Evolutionary conservation across 2,888 invertebrate genomes (phyloP).

Genomic region (Synanthedon andrenaeformis): DNA sequence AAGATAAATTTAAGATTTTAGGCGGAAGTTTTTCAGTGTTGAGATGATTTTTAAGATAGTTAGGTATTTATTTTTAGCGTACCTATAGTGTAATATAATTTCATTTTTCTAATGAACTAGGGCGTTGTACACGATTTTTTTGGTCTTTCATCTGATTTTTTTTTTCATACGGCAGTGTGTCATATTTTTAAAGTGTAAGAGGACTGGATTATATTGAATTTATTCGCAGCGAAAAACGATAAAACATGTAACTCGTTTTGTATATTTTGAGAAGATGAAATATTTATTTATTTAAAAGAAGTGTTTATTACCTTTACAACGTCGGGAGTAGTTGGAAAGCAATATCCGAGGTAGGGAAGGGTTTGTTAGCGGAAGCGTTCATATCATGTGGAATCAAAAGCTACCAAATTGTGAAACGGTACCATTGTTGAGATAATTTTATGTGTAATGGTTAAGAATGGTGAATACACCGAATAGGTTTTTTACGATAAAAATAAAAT

Average conservation of each 20-base stretch:
- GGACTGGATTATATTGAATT: constrained; percentile 23
- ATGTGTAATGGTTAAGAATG: constrained; percentile 50
- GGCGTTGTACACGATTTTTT: constrained; percentile 32
- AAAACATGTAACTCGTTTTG: constrained; percentile 44
- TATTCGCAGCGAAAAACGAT: constrained; percentile 25
- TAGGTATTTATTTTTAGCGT: constrained; percentile 67
- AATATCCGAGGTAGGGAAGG: constrained; percentile 50
- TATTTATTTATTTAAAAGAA: constrained; percentile 9
- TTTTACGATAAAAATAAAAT: constrained; percentile 37
- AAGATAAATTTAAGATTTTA: constrained; percentile 63
- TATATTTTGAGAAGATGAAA: constrained; percentile 10
- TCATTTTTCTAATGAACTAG: constrained; percentile 41
- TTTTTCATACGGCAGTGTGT: constrained; percentile 41
- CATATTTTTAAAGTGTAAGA: constrained; percentile 43
- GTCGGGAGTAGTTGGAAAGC: constrained; percentile 41
- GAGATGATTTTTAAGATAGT: constrained; percentile 69
- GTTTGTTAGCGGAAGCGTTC: constrained; percentile 51
- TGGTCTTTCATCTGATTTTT: constrained; percentile 7
- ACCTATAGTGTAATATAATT: constrained; percentile 57
- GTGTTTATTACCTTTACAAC: constrained; percentile 24
- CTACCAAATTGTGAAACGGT: constrained; percentile 36
- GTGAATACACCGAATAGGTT: constrained; percentile 50
- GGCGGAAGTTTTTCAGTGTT: constrained; percentile 63
- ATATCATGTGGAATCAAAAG: constrained; percentile 63
- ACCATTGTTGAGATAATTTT: constrained; percentile 32